These are phyloP conservation scores for Emydocephalus ijimae DNA, from an alignment of 2,113 vertebrate species.

Conservation along the genomic window DNA sequence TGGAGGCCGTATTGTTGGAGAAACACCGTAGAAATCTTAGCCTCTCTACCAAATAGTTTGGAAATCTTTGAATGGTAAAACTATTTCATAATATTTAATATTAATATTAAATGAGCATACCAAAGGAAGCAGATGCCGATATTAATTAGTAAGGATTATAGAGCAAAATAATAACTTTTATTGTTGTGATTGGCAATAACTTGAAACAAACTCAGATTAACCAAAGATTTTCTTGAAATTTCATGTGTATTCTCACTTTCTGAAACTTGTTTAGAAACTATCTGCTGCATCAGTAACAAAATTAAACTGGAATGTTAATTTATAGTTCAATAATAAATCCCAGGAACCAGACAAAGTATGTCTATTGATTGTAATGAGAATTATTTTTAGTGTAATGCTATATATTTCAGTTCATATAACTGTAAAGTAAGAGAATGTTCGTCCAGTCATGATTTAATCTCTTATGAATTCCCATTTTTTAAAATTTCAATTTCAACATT, in stretches of 20 bases:
- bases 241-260: neutral
- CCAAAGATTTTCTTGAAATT: conserved; percentile 1
- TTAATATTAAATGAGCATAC: neutral
- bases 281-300: neutral
- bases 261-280: neutral
- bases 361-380: neutral
- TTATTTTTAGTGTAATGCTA: neutral
- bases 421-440: neutral
- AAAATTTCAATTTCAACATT: conserved; percentile 2
- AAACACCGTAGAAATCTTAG: neutral
- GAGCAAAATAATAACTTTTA: neutral
- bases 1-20: no score
- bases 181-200: neutral
- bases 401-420: neutral
- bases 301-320: neutral
- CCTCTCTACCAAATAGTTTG: neutral
- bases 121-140: neutral
- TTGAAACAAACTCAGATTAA: accelerated
- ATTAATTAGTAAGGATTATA: neutral
- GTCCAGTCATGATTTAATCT: neutral
- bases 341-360: neutral
- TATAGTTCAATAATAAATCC: conserved; percentile 16
- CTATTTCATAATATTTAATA: neutral
- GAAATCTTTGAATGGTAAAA: neutral
- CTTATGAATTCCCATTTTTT: neutral